phyloP scores from a whole-genome alignment of 2,888 invertebrate genomes.

The Ditylenchus weischeri region DNA sequence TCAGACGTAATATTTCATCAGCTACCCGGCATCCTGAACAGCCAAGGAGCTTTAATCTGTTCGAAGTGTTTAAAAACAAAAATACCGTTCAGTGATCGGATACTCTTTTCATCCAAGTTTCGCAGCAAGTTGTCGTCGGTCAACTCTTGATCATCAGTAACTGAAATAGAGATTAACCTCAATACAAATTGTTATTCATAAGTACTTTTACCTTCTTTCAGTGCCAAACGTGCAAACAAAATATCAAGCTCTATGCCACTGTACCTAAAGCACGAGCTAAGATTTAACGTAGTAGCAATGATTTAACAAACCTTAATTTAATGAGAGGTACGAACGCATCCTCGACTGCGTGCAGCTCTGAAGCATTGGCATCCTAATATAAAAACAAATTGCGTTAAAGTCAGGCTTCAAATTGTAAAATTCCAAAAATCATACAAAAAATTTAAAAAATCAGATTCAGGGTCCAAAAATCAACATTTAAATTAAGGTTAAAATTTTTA shows the following conservation, averaged over 20 bases:
- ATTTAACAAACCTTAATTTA: constrained; percentile 74
- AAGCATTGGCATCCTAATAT: constrained; percentile 64
- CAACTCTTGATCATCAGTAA: constrained; percentile 83
- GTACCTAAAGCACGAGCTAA: constrained; percentile 63
- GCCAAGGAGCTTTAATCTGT: neutral
- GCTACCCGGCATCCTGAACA: constrained; percentile 82
- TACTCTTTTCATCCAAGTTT: constrained; percentile 91
- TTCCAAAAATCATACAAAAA: too few species aligned
- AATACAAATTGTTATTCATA: too few species aligned
- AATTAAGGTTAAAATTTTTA: too few species aligned
- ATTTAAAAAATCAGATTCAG: too few species aligned
- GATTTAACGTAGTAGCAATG: too few species aligned
- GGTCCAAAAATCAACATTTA: too few species aligned
- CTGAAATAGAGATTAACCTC: constrained; percentile 56
- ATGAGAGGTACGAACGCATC: constrained; percentile 99
- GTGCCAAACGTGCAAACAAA: constrained; percentile 86
- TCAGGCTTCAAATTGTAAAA: too few species aligned
- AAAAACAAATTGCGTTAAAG: constrained; percentile 9
- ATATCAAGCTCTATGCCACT: constrained; percentile 95
- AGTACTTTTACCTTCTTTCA: constrained; percentile 69
- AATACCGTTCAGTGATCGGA: constrained; percentile 82
- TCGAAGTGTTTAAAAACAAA: constrained; percentile 10
- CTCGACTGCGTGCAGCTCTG: constrained; percentile 75
- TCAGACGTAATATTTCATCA: constrained; percentile 90
- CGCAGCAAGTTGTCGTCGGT: constrained; percentile 84